Evolutionary conservation across 2,888 invertebrate genomes (phyloP), one percentile per base, ranked within the genome.

Genomic region (Brachylomia viminalis): DNA sequence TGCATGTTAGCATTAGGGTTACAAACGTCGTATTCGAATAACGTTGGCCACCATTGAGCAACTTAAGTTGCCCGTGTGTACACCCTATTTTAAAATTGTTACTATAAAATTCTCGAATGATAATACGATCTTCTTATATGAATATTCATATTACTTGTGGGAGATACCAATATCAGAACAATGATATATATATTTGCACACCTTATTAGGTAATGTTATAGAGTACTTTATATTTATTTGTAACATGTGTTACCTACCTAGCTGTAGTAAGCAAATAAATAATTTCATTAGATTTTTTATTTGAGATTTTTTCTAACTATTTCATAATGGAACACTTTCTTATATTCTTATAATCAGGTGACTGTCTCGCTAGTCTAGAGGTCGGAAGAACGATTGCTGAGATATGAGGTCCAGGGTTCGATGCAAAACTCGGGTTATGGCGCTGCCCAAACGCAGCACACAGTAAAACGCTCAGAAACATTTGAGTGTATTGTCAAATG

Each of bases 261-360:
- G n/a, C n/a, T n/a, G n/a, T n/a, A n/a, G n/a, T n/a, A n/a, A n/a
- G n/a, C n/a, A n/a, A n/a, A n/a, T n/a, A n/a, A n/a, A n/a, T n/a
- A n/a, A n/a, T n/a, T n/a, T n/a, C n/a, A n/a, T n/a, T n/a, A n/a
- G n/a, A n/a, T n/a, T n/a, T n/a, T n/a, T n/a, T n/a, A n/a, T n/a
- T n/a, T n/a, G n/a, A n/a, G 64, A 77, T 20, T 74, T 61, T 77
- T 47, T 77, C 38, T 38, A 42, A 30, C 13, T 23, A n/a, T 77
- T 49, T 38, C 8, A 30, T 49, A 62, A 30, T 38, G 17, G 1
- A 17, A 10, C 4, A 20, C 49, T 30, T 47, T 61, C 15, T 27
- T 75, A 3, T 72, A 42, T 42, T n/a, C n/a, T n/a, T 45, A 15
- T 7, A 33, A 56, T 56, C 75, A 56, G 45, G 6, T 54, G 30